Base-by-base conservation (phyloP, 1,140 invertebrate species). In the Acromyrmex heyeri region DNA sequence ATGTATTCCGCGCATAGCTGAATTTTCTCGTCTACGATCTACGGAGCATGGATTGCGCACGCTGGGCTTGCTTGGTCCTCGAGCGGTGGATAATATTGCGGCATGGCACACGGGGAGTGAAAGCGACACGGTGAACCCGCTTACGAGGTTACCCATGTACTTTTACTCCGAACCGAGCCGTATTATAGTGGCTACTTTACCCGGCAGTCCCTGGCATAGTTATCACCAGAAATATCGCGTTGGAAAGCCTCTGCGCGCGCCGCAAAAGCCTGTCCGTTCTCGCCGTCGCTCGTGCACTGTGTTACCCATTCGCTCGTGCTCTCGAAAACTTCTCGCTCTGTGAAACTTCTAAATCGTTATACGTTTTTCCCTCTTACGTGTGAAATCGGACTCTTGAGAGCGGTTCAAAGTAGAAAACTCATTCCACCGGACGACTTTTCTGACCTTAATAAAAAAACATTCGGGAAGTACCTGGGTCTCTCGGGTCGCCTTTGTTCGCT, bases 121-220 rank as follows among this genome's bases (percentile, higher is more conserved):
- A 94, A 94, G 93, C 93, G 93, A 94, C 92, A 92, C 87, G 92
- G 89, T 91, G 93, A 93, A 91, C 92, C 78, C 92, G 90, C 92
- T 92, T 90, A 87, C 91, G 92, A 92, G 89, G 91, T 86, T 89
- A 85, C 86, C 69, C 89, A 87, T 94, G 90, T 91, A 94, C 94
- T 94, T 94, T 94, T 94, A 94, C 92, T 94, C 64, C 89, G 88
- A 91, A 91, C 85, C 87, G 64, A 93, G 86, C 70, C 81, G 87
- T 86, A 90, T 90, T 87, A 91, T 85, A 92, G 90, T 90, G 88
- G 85, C 92, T 89, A 89, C 88, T 91, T 69, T 86, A 89, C 83
- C 86, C 88, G 88, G 87, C 90, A 93, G 90, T 90, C 91, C 92
- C 92, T 92, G 91, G 92, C 93, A 91, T 92, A 93, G 93, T 93